phyloP scores from a whole-genome alignment of 2,888 invertebrate species.

The Proisotoma minuta region DNA sequence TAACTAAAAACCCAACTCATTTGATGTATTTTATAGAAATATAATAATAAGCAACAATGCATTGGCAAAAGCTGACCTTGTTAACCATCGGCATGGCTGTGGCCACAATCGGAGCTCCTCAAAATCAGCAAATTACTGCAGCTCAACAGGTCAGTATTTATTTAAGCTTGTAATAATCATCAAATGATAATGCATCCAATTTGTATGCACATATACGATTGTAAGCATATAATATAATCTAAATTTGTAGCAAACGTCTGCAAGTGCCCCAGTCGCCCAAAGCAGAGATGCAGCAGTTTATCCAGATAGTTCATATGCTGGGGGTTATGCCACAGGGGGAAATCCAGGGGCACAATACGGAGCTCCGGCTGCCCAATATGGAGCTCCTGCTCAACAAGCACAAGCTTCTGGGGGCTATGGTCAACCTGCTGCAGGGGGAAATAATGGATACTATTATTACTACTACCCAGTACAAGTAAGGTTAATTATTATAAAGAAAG shows the following conservation, averaged over 20 bases:
- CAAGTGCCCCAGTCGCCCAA: conserved; percentile 44
- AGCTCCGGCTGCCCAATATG: conserved; percentile 38
- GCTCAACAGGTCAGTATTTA: conserved; percentile 37
- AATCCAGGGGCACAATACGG: conserved; percentile 29
- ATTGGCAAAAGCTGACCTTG: conserved; percentile 45
- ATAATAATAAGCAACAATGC: conserved; percentile 36
- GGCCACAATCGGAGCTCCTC: conserved; percentile 46
- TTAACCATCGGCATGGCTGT: conserved; percentile 46
- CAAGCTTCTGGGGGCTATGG: conserved; percentile 26
- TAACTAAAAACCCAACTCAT: too few relatives aligned
- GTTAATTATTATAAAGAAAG: not conserved
- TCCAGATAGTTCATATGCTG: conserved; percentile 22
- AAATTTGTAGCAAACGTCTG: conserved; percentile 14
- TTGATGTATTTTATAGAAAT: conserved; percentile 20
- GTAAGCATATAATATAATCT: not conserved
- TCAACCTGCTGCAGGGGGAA: conserved; percentile 33
- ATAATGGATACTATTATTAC: conserved; percentile 47
- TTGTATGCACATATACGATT: not conserved
- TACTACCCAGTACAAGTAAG: conserved; percentile 47
- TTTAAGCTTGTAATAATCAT: not conserved
- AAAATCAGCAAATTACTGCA: conserved; percentile 43
- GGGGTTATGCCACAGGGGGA: conserved; percentile 28
- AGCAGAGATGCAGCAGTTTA: conserved; percentile 47
- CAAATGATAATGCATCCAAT: too few relatives aligned
- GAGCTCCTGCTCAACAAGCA: conserved; percentile 22